Evolutionary conservation across 1,140 invertebrate species (phyloP).

Genomic region (Drosophila pruinosa): DNA sequence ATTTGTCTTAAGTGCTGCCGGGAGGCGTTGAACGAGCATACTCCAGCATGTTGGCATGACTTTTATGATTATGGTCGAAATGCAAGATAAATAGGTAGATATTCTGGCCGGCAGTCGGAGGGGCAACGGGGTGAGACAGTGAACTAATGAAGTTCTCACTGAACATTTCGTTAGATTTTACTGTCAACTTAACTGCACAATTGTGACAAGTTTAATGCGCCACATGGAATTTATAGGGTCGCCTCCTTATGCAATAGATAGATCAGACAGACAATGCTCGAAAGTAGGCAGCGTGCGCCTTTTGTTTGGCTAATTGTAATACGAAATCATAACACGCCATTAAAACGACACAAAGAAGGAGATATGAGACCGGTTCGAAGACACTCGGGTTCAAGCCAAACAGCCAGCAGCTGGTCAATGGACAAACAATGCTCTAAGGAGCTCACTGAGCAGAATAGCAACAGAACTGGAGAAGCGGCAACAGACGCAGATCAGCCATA

Average conservation of each 20-base stretch:
- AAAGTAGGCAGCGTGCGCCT: conserved; percentile 66
- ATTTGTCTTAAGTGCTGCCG: conserved; percentile 77
- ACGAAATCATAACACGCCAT: conserved; percentile 80
- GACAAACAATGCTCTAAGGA: conserved; percentile 58
- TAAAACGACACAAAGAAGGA: conserved; percentile 68
- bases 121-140: neutral
- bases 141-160: conserved; percentile 66
- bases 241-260: conserved; percentile 36
- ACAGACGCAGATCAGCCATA: conserved; percentile 57
- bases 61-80: conserved; percentile 35
- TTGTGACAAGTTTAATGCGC: conserved; percentile 73
- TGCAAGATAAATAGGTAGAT: conserved; percentile 8
- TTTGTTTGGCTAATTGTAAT: conserved; percentile 78
- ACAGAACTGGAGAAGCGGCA: conserved; percentile 26
- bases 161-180: conserved; percentile 31
- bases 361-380: conserved; percentile 39
- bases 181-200: conserved; percentile 70
- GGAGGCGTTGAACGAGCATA: conserved; percentile 45
- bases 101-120: neutral
- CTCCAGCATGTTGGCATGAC: conserved; percentile 31
- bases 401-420: conserved; percentile 69
- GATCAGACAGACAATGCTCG: conserved; percentile 24
- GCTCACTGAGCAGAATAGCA: conserved; percentile 29
- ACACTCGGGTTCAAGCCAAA: conserved; percentile 31
- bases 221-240: conserved; percentile 46